Evolutionary conservation across 2,113 vertebrate species (phyloP), one percentile per base, ranked within the genome.

Genomic region (Rhynchopsitta pachyrhyncha): DNA sequence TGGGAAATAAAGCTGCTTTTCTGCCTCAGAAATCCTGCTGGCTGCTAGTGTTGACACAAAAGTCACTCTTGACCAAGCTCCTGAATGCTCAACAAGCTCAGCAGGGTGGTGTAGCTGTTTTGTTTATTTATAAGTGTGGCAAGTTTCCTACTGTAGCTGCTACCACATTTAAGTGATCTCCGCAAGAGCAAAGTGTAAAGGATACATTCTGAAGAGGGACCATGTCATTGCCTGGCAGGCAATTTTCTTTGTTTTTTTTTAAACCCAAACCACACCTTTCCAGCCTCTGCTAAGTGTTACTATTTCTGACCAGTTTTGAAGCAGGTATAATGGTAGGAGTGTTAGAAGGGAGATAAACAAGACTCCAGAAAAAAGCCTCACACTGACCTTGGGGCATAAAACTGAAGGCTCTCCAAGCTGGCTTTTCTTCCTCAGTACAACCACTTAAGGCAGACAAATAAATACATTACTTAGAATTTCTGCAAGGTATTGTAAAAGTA

Each of bases 91-190:
- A 92, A 80, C 86, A 92, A 93, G 88, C 93, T 88, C 92, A 69
- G 82, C 28, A 84, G 90, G 80, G 41, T 83, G 84, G 39, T 94
- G 92, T 81, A 83, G 75, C 62, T 88, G 80, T 81, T 94, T 92
- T 90, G 88, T 93, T 92, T 95, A 86, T 94, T 96, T 90, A 87
- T 71, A 93, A 95, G 90, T 6, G 0, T 84, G 71, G 82, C 69
- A 81, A 79, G 64, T 86, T 93, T 92, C 88, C 90, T 82, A 35
- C 80, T 71, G 80, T 68, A 90, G 90, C 88, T 86, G 53, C 92
- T 92, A 96, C 87, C 68, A 92, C 85, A 96, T 74, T 90, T 92
- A 86, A 96, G 86, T 69, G 93, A 71, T 95, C 62, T 94, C 96
- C 95, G 93, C 92, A 95, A 86, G 29, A 15, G 15, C 0, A 0